Evolutionary conservation across 2,113 vertebrate genomes (phyloP).

Genomic region (Ptilonorhynchus violaceus): DNA sequence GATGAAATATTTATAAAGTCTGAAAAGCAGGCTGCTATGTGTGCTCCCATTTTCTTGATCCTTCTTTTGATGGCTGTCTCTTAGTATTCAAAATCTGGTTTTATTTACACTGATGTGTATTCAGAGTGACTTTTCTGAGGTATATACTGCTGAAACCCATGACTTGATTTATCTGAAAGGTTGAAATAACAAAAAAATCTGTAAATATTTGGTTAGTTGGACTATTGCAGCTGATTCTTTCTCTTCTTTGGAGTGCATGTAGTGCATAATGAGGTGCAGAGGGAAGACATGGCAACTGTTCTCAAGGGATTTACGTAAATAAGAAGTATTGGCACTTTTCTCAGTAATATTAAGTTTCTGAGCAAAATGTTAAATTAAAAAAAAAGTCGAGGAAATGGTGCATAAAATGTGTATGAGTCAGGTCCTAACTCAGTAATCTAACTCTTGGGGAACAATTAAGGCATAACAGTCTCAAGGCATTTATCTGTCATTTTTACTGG

Average conservation of each 20-base stretch:
- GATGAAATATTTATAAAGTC: constrained; percentile 2
- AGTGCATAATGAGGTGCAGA: constrained; percentile 7
- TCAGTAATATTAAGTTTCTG: not conserved
- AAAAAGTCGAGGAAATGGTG: constrained; percentile 35
- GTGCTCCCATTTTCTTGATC: not conserved
- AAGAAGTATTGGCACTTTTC: constrained; percentile 35
- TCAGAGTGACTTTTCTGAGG: not conserved
- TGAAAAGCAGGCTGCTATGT: not conserved
- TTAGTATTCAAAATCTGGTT: not conserved
- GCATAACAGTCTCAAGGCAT: constrained; percentile 46
- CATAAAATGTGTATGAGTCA: constrained; percentile 58
- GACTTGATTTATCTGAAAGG: not conserved
- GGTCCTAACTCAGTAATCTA: constrained; percentile 45
- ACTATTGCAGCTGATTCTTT: not conserved
- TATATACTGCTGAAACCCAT: not conserved
- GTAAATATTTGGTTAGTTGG: not conserved
- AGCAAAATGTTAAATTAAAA: constrained; percentile 30
- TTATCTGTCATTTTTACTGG: constrained; percentile 65
- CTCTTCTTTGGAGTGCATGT: not conserved
- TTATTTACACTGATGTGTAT: not conserved
- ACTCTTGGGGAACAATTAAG: constrained; percentile 58
- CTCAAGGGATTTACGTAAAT: constrained; percentile 1
- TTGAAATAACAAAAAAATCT: not conserved
- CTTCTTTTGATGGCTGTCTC: not conserved
- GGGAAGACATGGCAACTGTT: not conserved